These are phyloP conservation scores for Solenodon paradoxus DNA, from an alignment of 2,113 vertebrate genomes.

Conservation along the genomic window DNA sequence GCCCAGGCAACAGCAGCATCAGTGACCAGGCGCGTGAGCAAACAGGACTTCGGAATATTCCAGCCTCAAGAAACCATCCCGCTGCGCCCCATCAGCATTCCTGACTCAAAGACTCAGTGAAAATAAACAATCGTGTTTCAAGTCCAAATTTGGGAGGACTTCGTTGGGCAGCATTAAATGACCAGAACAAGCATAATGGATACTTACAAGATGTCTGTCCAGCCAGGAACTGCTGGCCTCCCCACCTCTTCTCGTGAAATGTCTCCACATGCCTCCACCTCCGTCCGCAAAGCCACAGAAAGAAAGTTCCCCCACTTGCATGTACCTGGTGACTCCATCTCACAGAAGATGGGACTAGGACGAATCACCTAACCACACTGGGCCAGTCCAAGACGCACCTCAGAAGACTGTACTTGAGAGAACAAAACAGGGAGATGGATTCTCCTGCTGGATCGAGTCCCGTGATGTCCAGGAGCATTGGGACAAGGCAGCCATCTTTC, in stretches of 20 bases:
- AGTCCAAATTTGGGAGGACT: not conserved
- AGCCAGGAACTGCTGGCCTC: not conserved
- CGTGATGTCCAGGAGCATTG: not conserved
- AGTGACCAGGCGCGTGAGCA: not conserved
- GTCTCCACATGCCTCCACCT: not conserved
- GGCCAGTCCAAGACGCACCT: not conserved
- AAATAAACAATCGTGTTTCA: not conserved
- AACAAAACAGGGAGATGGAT: not conserved
- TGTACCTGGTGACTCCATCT: not conserved
- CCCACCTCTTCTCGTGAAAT: not conserved
- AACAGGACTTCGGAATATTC: not conserved
- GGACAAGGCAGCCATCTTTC: not conserved
- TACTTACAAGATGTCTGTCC: too few species aligned
- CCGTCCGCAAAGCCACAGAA: accelerated
- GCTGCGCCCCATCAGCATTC: not conserved
- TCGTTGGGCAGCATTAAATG: not conserved
- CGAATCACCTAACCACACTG: not conserved
- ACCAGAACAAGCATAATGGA: not conserved
- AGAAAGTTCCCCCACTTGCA: not conserved
- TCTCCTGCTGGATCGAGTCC: not conserved
- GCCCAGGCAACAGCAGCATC: not conserved
- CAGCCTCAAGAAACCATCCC: not conserved
- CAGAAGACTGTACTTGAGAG: not conserved
- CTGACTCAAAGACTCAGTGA: not conserved
- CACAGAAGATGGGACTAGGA: not conserved